phyloP scores from a whole-genome alignment of 2,797 vertebrate genomes.

The Choloepus didactylus region DNA sequence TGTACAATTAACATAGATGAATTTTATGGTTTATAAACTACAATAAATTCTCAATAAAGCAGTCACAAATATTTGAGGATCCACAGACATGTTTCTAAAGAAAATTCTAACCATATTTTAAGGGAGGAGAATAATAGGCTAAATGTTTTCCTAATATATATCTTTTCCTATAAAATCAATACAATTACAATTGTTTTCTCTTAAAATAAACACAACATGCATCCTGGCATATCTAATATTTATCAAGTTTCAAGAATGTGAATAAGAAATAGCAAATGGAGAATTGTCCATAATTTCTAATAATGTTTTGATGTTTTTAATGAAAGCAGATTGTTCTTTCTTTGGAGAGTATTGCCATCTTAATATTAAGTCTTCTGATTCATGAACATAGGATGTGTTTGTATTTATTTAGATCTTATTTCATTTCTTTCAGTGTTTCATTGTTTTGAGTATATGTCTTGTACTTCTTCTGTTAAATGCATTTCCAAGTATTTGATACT shows the following conservation, averaged over 20 bases:
- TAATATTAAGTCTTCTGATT: neutral
- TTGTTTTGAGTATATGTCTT: neutral
- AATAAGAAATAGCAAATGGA: slow-evolving; percentile 6
- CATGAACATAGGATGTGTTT: neutral
- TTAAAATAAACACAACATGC: neutral
- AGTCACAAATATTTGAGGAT: neutral
- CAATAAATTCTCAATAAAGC: neutral
- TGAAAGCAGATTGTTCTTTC: neutral
- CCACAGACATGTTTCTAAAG: slow-evolving; percentile 13
- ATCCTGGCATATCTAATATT: neutral
- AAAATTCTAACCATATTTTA: neutral
- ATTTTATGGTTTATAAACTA: neutral
- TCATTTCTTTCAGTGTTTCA: neutral
- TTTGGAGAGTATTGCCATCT: neutral
- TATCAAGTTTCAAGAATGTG: neutral
- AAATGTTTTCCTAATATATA: neutral
- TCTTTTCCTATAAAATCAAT: neutral
- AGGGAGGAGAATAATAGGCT: neutral
- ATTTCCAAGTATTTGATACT: neutral
- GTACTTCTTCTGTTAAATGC: neutral
- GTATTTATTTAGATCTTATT: neutral
- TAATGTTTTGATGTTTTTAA: neutral
- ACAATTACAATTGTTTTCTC: neutral
- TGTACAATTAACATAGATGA: neutral
- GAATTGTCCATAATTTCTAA: slow-evolving; percentile 10